Percentiles rank a stretch among this genome's conserved stretches.
These are phyloP conservation scores for Erebia aethiops DNA, from an alignment of 2,888 invertebrate genomes.

Conservation along the genomic window DNA sequence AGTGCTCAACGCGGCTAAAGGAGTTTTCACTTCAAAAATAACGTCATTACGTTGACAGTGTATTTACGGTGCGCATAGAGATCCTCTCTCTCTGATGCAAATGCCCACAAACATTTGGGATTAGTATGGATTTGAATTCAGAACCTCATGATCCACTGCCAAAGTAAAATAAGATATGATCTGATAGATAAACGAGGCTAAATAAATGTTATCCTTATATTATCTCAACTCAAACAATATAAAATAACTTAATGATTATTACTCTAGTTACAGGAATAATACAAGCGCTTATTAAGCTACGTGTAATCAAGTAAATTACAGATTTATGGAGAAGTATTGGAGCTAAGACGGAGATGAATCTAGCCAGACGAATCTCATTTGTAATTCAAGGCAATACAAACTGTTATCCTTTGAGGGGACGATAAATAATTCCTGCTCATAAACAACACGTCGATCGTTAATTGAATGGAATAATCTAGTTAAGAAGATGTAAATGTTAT, in stretches of 20 bases:
- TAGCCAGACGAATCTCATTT: constrained; percentile 15
- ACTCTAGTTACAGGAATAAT: neutral
- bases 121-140: too few relatives aligned
- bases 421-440: constrained; percentile 18
- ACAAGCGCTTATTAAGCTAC: neutral
- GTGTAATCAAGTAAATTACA: constrained; percentile 21
- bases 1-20: too few relatives aligned
- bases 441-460: constrained; percentile 24
- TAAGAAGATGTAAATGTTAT: constrained; percentile 22
- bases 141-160: too few relatives aligned
- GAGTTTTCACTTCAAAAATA: too few relatives aligned
- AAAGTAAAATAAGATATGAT: too few relatives aligned
- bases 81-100: too few relatives aligned
- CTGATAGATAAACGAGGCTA: too few relatives aligned
- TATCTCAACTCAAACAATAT: too few relatives aligned
- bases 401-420: constrained; percentile 8
- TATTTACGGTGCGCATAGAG: too few relatives aligned
- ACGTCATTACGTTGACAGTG: too few relatives aligned
- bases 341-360: constrained; percentile 13
- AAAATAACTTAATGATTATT: neutral
- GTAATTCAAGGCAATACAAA: constrained; percentile 9
- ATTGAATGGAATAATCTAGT: constrained; percentile 21
- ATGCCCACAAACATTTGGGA: too few relatives aligned
- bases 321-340: constrained; percentile 17
- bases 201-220: too few relatives aligned